Evolutionary conservation across 1,140 invertebrate genomes (phyloP).

Genomic region (Bilobella aurantiaca): DNA sequence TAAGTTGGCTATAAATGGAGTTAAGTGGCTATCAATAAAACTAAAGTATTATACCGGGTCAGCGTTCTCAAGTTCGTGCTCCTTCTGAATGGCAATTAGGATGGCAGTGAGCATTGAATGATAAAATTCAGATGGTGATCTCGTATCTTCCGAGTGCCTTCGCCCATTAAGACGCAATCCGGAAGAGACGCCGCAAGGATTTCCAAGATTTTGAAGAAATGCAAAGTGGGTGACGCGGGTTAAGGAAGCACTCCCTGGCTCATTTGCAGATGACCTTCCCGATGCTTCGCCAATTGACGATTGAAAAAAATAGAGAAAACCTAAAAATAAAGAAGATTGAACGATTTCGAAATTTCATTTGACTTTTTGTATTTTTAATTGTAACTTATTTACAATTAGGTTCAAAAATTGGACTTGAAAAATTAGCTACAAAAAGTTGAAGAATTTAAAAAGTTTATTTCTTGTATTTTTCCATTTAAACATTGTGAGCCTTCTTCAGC

Average conservation of each 20-base stretch:
- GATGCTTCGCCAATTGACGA: background rate
- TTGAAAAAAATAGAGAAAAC: background rate
- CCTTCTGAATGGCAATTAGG: background rate
- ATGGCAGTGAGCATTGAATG: slow-evolving; percentile 15
- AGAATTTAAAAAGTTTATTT: too few species aligned
- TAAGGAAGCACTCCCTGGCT: background rate
- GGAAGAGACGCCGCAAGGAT: slow-evolving; percentile 14
- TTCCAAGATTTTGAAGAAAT: slow-evolving; percentile 15
- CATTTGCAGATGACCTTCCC: background rate
- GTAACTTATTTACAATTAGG: too few species aligned
- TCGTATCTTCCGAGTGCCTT: background rate
- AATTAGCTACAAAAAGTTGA: background rate
- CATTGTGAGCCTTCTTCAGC: too few species aligned
- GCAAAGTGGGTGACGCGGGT: slow-evolving; percentile 15
- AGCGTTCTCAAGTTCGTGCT: slow-evolving; percentile 6
- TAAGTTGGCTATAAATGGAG: background rate
- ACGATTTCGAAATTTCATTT: too few species aligned
- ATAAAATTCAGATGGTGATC: slow-evolving; percentile 10
- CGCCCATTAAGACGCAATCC: background rate
- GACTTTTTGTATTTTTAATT: too few species aligned
- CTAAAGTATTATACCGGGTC: slow-evolving; percentile 14
- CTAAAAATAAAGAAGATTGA: too few species aligned
- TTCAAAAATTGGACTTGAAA: too few species aligned
- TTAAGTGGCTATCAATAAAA: background rate
- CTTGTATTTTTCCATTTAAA: too few species aligned